Evolutionary conservation across 2,113 vertebrate genomes (phyloP), one percentile per base, ranked within the genome.

Genomic region (Upupa epops): DNA sequence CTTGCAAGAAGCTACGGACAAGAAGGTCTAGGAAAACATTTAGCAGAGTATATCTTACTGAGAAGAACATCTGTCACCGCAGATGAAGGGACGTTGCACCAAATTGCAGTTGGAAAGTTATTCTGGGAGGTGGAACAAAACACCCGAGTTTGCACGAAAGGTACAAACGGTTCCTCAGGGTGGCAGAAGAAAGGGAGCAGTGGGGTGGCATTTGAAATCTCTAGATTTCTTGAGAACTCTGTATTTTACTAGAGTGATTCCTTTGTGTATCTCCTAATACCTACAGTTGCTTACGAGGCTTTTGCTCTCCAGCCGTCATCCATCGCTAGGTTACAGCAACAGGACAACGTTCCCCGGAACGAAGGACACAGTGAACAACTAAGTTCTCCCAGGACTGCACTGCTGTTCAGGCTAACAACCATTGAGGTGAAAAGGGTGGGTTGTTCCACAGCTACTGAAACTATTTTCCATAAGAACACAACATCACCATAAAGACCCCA

Each of bases 151-250:
- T 74, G 32, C 64, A 73, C 73, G 89, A 76, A 20, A 2, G 14
- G 22, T 29, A 18, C 25, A 0, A 42, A 42, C 11, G 1, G n/a
- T 79, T 85, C 31, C 21, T 71, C n/a, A 25, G 6, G 17, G 0
- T 40, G 31, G 5, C 6, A 77, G 32, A 48, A 54, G 40, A 37
- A 82, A 31, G 54, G 26, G 36, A 85, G 45, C 5, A 29, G 2
- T 37, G 52, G 15, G 5, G 3, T 22, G 42, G 19, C 14, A 52
- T 14, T 45, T 52, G 52, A 80, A 63, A 66, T 36, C 1, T 55
- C 40, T 40, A 51, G 18, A 69, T 31, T n/a, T 59, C 64, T 72
- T 59, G n/a, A 74, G 56, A 59, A 88, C 40, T 15, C 32, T 26
- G 2, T 32, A 58, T 83, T 91, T 84, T 60, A 82, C 32, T 32